Evolutionary conservation across 2,113 vertebrate species (phyloP).

Genomic region (Lethenteron reissneri): DNA sequence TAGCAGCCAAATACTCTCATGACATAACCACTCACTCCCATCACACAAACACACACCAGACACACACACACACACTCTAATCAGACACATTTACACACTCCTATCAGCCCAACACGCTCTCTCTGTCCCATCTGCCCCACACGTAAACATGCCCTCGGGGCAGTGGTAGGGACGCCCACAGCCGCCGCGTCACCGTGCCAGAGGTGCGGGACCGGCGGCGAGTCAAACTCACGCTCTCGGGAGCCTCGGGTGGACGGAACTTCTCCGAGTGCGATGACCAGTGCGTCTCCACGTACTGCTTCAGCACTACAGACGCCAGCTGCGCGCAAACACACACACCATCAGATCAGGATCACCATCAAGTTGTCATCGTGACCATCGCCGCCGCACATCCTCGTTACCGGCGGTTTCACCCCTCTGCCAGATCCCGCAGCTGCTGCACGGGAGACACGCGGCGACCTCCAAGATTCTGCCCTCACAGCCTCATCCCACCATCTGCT

Average conservation of each 20-base stretch:
- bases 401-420: background rate
- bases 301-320: slow-evolving; percentile 85
- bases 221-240: slow-evolving; percentile 50
- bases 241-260: slow-evolving; percentile 80
- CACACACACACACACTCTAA: too few relatives aligned
- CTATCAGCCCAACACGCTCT: too few relatives aligned
- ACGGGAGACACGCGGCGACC: background rate
- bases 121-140: too few relatives aligned
- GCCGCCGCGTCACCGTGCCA: too few relatives aligned
- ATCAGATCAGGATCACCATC: background rate
- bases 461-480: background rate
- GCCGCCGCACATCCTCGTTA: background rate
- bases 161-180: too few relatives aligned
- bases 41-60: too few relatives aligned
- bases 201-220: too few relatives aligned
- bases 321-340: slow-evolving; percentile 15
- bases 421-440: background rate
- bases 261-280: slow-evolving; percentile 97
- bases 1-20: too few relatives aligned
- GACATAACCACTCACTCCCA: too few relatives aligned
- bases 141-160: too few relatives aligned
- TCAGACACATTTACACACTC: too few relatives aligned
- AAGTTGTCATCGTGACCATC: background rate
- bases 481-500: too few relatives aligned
- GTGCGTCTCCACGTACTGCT: slow-evolving; percentile 96